Conservation (phyloP, 2,113 vertebrate genomes). For the Octodon degus region DNA sequence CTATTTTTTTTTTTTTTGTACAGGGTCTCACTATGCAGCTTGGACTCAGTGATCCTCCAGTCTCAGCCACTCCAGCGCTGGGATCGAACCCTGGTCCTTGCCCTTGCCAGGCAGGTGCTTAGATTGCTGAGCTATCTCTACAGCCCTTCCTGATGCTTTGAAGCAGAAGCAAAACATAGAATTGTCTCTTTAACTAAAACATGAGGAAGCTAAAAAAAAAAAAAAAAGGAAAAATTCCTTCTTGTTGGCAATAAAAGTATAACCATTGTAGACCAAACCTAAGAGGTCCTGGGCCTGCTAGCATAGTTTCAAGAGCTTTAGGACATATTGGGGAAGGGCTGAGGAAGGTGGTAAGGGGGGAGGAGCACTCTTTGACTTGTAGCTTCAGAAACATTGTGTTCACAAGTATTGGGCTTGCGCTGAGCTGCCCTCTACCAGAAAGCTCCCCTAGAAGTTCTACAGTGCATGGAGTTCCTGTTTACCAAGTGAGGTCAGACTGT, state of each 20-base stretch:
- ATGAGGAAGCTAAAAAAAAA: not conserved
- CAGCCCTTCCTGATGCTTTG: not conserved
- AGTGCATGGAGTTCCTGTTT: not conserved
- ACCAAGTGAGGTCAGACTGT: not conserved
- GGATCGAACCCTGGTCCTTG: too few relatives aligned
- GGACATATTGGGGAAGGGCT: not conserved
- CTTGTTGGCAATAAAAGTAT: not conserved
- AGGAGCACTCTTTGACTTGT: not conserved
- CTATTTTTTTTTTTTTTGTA: not conserved
- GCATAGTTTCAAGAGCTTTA: not conserved
- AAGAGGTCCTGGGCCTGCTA: too few relatives aligned
- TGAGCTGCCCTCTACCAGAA: not conserved
- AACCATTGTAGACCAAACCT: not conserved
- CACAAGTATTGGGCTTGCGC: not conserved
- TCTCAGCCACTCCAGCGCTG: too few relatives aligned
- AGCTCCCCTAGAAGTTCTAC: not conserved
- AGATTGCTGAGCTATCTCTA: too few relatives aligned
- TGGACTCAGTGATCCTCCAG: too few relatives aligned
- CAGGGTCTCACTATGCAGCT: too few relatives aligned
- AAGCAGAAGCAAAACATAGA: not conserved
- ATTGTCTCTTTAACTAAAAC: slow-evolving; percentile 12
- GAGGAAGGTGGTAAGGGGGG: rapidly evolving
- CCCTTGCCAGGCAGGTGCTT: too few relatives aligned
- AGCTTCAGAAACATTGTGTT: not conserved
- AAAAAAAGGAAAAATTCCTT: not conserved